Base-by-base conservation (phyloP, 2,797 vertebrate genomes). In the Hydrophis major region DNA sequence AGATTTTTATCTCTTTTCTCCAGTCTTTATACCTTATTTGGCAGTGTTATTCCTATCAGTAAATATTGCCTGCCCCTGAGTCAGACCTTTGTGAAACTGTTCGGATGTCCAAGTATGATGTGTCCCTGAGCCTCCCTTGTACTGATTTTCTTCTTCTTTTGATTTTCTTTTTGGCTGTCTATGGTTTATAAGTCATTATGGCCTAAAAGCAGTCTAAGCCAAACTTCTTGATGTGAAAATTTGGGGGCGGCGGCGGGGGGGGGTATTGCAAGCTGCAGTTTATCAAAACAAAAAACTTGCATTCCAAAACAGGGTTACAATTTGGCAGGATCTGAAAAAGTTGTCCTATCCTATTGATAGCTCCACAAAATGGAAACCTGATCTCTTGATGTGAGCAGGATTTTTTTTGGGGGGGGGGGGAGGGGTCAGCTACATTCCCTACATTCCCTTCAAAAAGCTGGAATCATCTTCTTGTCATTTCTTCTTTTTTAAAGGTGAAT, bases 221-320 rank as follows among this genome's bases (percentile, higher is more conserved):
- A 95, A 95, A 94, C 89, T 96, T 96, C 95, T 96, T 96, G 95
- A 96, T 96, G 95, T 96, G 95, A 97, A 97, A 96, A 97, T 74
- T 74, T 55, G 59, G 22, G 59, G 25, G 25, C 6, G 7, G 28
- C 27, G 4, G 2, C 1, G 1, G 4, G 1, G 2, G 4, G 10
- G 12, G 12, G 2, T 6, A 63, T 96, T 91, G 95, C 96, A 96
- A 96, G 94, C 95, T 96, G 96, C 92, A 96, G 95, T 96, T 96
- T 96, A 95, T 96, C 96, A 96, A 96, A 96, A 95, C 94, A 97
- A 95, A 95, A 94, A 92, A 91, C 78, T 83, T 83, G 0, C 94
- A 93, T 96, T 97, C 94, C 95, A 95, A 86, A 61, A 61, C 93
- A 91, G 90, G 93, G 94, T 94, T 96, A 10, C 92, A 93, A 28